Percentiles rank a stretch among this genome's conserved stretches.
Evolutionary conservation across 2,797 vertebrate genomes (phyloP).

Genomic region (Hypotaenidia philippensis): DNA sequence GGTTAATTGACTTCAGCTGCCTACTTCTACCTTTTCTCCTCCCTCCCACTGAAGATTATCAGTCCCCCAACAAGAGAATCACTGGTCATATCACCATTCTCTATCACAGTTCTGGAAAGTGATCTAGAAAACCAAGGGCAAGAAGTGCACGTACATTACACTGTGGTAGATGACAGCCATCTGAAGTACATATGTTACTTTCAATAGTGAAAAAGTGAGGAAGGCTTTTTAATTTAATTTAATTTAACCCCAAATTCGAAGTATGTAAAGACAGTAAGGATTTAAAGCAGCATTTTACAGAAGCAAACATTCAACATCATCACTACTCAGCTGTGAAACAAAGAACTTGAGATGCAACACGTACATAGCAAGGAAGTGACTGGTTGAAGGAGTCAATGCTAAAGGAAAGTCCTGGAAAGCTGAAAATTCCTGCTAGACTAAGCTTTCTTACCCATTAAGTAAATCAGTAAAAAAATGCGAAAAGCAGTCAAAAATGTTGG

Average conservation of each 20-base stretch:
- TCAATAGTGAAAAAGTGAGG: neutral
- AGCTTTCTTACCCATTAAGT: neutral
- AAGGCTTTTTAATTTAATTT: too few relatives aligned
- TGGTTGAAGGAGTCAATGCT: neutral
- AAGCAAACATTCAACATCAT: neutral
- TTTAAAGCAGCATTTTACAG: neutral
- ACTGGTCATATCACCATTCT: neutral
- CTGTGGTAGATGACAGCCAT: neutral
- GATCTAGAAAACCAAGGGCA: neutral
- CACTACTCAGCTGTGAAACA: neutral
- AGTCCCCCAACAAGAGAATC: neutral
- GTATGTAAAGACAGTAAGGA: accelerated
- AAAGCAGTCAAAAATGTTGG: neutral
- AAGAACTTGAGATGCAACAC: neutral
- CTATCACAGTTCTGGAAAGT: neutral
- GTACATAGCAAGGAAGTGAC: neutral
- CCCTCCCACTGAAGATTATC: neutral
- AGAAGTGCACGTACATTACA: neutral
- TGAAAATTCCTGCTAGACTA: neutral
- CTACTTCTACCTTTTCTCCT: neutral
- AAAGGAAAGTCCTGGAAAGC: neutral
- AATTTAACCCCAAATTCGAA: neutral
- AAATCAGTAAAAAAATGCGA: neutral
- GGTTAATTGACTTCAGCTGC: neutral
- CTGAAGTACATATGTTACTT: neutral